phyloP scores from a whole-genome alignment of 64 coral and sea anemone genomes.

The Pachyseris speciosa region DNA sequence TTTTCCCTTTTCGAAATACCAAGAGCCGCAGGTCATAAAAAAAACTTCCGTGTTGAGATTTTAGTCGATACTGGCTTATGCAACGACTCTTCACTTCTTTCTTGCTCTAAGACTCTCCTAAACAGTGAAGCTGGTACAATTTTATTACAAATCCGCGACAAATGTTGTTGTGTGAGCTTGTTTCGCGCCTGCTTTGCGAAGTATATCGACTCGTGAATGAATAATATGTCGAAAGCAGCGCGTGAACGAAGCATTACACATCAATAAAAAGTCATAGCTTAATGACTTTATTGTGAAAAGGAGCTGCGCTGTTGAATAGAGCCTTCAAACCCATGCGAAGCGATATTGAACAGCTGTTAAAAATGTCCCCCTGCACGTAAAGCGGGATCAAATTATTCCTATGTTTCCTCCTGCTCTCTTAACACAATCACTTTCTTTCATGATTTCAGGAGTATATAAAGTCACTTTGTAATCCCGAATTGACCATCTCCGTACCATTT shows the following conservation, averaged over 20 bases:
- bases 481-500: conserved; percentile 15
- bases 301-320: background rate
- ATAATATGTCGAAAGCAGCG: no score
- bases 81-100: background rate
- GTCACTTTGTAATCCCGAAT: conserved; percentile 76
- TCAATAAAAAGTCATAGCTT: background rate
- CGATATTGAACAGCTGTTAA: background rate
- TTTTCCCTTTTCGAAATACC: background rate
- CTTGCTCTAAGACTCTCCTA: background rate
- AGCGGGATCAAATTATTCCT: no score
- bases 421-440: background rate
- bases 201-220: no score
- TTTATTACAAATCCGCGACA: background rate
- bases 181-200: background rate
- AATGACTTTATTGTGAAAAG: background rate
- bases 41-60: conserved; percentile 31
- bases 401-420: background rate
- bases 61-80: conserved; percentile 7
- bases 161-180: background rate
- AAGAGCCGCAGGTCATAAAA: background rate
- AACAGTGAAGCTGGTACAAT: background rate
- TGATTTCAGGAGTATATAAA: conserved; percentile 87
- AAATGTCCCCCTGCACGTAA: background rate
- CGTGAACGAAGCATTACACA: background rate
- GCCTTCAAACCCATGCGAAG: background rate